These are phyloP conservation scores for Drosophila obscura DNA, from an alignment of 1,140 invertebrate genomes.

Conservation along the genomic window DNA sequence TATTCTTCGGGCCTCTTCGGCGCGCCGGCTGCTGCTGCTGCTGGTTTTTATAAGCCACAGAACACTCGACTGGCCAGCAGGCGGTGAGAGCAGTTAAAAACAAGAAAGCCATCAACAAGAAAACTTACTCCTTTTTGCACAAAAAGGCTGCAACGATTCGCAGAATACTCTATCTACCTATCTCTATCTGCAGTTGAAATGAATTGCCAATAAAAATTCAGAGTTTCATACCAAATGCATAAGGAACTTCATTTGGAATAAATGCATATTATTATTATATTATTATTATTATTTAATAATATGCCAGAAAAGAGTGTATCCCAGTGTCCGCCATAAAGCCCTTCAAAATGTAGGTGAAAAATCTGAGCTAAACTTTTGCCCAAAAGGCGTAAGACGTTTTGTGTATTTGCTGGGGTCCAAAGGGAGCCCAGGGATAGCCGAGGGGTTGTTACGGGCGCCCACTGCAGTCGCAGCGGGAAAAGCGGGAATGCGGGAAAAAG, in stretches of 20 bases:
- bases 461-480: not conserved
- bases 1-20: too few species aligned
- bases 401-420: slow-evolving; percentile 16
- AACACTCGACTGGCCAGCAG: slow-evolving; percentile 70
- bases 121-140: slow-evolving; percentile 23
- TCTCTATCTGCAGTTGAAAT: too few species aligned
- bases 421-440: slow-evolving; percentile 4
- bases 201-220: too few species aligned
- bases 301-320: too few species aligned
- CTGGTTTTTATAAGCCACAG: slow-evolving; percentile 64
- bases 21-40: too few species aligned
- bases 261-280: too few species aligned
- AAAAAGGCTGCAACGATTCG: not conserved
- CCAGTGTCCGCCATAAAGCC: too few species aligned
- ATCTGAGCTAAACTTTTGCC: slow-evolving; percentile 60
- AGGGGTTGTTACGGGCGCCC: not conserved
- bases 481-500: not conserved
- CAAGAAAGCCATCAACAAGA: slow-evolving; percentile 60
- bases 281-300: too few species aligned
- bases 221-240: too few species aligned
- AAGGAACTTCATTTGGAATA: too few species aligned
- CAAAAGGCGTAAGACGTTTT: slow-evolving; percentile 68
- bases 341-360: slow-evolving; percentile 44
- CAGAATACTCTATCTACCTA: slow-evolving; percentile 2
- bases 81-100: slow-evolving; percentile 71